Base-by-base conservation (phyloP, 2,113 vertebrate genomes). In the Potamarius usumacintae region DNA sequence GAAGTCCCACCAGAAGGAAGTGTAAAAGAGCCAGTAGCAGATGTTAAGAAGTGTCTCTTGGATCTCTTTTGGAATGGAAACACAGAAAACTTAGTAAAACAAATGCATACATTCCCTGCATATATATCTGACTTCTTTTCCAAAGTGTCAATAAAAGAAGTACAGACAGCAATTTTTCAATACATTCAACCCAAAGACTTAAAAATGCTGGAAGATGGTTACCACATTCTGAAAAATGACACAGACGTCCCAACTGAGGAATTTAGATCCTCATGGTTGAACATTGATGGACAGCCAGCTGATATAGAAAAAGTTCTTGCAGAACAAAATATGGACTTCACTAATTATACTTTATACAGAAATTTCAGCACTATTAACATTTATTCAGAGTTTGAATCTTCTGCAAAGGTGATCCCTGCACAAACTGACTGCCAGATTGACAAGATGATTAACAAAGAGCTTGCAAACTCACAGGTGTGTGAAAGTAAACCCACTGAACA, bases 11-110 rank as follows among this genome's bases (percentile, higher is more conserved):
- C 15, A 74, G 71, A 1, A 55, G 42, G 77, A 65, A 57, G 1
- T 0, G 12, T 63, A 65, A 15, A 22, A 50, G 74, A 86, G 18
- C 27, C 34, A 58, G 63, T 80, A 1, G 72, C 22, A 27, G 20
- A 86, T 76, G 1, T 84, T n/a, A 6, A 18, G 1, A 18, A 85
- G 22, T 22, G 15, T 63, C 81, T 91, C 57, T 2, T 90, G 7
- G 57, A 83, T 34, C 78, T 83, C 20, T 91, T 55, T 22, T 90
- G 90, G 90, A 87, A n/a, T 89, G 90, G 84, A 42, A 57, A 76
- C 9, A 9, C 6, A n/a, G 0, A 48, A 15, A 82, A 86, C n/a
- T 0, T 88, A 7, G 8, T 0, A 22, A 50, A 82, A 30, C 5
- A 58, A 25, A 0, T 63, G 7, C 15, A 4, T 2, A 11, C 1